Base-by-base conservation (phyloP, 2,113 vertebrate species). In the Macheiramphus alcinus region DNA sequence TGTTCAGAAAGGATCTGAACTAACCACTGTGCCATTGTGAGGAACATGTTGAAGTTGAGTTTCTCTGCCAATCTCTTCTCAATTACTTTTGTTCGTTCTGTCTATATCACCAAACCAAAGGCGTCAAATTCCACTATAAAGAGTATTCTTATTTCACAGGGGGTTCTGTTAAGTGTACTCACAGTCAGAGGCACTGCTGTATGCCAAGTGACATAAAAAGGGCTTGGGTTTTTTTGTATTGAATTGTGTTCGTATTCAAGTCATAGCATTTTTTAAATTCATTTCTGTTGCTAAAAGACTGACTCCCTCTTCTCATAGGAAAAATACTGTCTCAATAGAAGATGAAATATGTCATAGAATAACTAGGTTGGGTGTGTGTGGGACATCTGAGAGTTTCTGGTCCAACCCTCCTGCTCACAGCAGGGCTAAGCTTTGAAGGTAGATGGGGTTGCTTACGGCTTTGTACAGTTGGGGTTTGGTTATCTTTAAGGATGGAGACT, bases 11-110 rank as follows among this genome's bases (percentile, higher is more conserved):
- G 29, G 79, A 73, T 87, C 92, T 86, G 95, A 90, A 83, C 75
- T 70, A 61, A 90, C 92, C 88, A 74, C 92, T 86, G 88, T 65
- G 94, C 92, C 55, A 63, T 90, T 96, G 78, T 93, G 40, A 87
- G 48, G 76, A 68, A 50, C 56, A 36, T n/a, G 90, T 86, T 79
- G n/a, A 62, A 82, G 74, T 20, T 50, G 86, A 91, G 88, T 53
- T 80, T 13, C 59, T 80, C 91, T 94, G 85, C 82, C 59, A 58
- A 62, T 90, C 83, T 50, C 40, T 42, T 59, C 88, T 92, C 90
- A 86, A 38, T 80, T 73, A 47, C 88, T 92, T 93, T 88, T 94
- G 85, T 90, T 91, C 13, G 0, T 86, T 78, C 47, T 50, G 58
- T 56, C 90, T 79, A 0, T 66, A 80, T 93, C 32, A 12, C 23